Percentiles rank a stretch among this genome's conserved stretches.
phyloP scores from a whole-genome alignment of 1,140 invertebrate genomes.

The Cylas formicarius region DNA sequence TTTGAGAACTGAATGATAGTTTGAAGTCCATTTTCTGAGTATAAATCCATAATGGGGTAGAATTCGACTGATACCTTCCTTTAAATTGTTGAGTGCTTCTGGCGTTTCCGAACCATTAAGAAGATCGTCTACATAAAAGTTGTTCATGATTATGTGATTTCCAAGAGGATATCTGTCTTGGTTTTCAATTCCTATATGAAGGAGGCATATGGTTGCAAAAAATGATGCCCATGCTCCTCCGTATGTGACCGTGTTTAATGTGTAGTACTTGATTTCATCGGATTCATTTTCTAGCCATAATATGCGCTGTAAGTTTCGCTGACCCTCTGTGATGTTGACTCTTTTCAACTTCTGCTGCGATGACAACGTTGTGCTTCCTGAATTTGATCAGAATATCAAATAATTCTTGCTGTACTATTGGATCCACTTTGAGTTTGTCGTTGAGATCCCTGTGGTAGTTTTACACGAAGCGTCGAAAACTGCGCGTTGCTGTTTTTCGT shows the following conservation, averaged over 20 bases:
- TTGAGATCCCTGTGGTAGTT: conserved; percentile 36
- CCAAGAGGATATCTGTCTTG: conserved; percentile 13
- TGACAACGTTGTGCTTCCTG: conserved; percentile 34
- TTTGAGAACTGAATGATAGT: conserved; percentile 8
- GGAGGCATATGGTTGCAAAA: conserved; percentile 27
- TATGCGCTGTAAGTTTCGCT: conserved; percentile 35
- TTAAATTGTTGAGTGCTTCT: conserved; percentile 21
- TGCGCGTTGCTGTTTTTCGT: too few species aligned
- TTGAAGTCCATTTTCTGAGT: conserved; percentile 40
- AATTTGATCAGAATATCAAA: conserved; percentile 40
- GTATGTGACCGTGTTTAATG: conserved; percentile 23
- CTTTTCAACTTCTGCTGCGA: conserved; percentile 40
- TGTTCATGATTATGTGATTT: conserved; percentile 3
- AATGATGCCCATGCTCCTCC: conserved; percentile 31
- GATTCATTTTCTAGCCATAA: conserved; percentile 32
- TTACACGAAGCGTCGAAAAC: conserved; percentile 40
- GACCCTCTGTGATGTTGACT: conserved; percentile 33
- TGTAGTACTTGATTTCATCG: conserved; percentile 23
- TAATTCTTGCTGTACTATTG: too few species aligned
- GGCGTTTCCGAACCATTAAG: neutral
- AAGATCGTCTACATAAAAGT: conserved; percentile 12
- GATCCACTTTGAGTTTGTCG: too few species aligned
- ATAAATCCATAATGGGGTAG: conserved; percentile 35
- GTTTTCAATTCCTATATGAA: conserved; percentile 22
- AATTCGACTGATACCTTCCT: conserved; percentile 9